Percentiles rank a stretch among this genome's conserved stretches.
Evolutionary conservation across 2,113 vertebrate species (phyloP).

Genomic region (Crotophaga sulcirostris): DNA sequence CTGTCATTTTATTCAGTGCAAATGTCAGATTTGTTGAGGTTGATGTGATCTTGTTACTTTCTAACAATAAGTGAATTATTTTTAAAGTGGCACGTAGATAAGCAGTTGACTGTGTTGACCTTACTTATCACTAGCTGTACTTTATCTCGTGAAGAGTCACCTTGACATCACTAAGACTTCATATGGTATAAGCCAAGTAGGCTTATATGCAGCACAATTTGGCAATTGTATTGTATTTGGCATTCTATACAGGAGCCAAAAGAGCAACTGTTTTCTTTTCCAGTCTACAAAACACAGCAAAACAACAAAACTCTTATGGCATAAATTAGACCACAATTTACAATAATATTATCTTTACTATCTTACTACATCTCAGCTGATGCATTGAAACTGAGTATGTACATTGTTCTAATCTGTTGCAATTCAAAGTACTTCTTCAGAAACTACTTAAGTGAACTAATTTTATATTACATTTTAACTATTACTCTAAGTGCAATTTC

Average conservation of each 20-base stretch:
- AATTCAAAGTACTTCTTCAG: background rate
- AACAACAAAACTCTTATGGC: background rate
- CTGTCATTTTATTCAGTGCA: background rate
- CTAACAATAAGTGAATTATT: slow-evolving; percentile 32
- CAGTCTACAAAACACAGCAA: background rate
- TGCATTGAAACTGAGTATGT: background rate
- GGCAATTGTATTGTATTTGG: background rate
- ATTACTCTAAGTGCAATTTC: background rate
- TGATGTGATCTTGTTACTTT: slow-evolving; percentile 4
- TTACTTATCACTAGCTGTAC: background rate
- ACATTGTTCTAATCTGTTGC: background rate
- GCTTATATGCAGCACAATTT: background rate
- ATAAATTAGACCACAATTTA: background rate
- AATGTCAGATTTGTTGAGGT: background rate
- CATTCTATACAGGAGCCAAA: background rate
- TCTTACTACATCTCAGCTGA: background rate
- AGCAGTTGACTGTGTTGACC: background rate
- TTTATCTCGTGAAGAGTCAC: background rate
- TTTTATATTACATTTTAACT: background rate
- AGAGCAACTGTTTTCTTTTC: background rate
- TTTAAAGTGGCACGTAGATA: background rate
- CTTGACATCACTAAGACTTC: slow-evolving; percentile 7
- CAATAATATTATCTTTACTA: background rate
- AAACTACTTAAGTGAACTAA: background rate
- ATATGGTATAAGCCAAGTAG: background rate